phyloP scores from a whole-genome alignment of 2,113 vertebrate genomes.

The Meles meles region DNA sequence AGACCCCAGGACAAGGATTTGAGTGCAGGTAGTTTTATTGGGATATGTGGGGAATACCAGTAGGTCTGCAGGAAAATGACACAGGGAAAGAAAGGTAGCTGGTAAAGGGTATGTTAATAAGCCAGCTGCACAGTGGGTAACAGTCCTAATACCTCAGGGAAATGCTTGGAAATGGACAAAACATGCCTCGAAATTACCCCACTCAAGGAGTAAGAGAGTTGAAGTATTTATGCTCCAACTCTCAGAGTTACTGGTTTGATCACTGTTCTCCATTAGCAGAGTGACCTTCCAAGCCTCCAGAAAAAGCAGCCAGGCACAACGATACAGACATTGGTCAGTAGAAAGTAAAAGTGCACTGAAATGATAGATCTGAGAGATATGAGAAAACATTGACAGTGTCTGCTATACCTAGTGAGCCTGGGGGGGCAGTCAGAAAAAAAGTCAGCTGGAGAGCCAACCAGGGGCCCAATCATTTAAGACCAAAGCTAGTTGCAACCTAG shows the following conservation, averaged over 20 bases:
- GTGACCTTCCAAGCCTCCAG: background rate
- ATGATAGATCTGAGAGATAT: background rate
- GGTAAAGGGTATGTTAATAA: background rate
- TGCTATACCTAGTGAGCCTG: background rate
- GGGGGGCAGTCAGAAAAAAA: background rate
- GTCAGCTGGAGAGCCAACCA: background rate
- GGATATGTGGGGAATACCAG: background rate
- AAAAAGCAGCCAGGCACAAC: background rate
- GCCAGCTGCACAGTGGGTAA: background rate
- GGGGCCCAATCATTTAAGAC: background rate
- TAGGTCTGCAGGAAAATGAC: background rate
- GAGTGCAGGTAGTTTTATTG: background rate
- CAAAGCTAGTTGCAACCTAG: background rate
- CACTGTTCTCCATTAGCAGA: background rate
- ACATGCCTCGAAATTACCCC: background rate
- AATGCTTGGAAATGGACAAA: conserved; percentile 20
- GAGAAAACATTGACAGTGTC: background rate
- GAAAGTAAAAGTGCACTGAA: background rate
- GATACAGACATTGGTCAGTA: background rate
- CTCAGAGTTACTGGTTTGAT: background rate
- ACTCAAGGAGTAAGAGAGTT: background rate
- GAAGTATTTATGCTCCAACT: background rate
- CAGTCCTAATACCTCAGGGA: background rate
- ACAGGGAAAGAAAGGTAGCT: background rate
- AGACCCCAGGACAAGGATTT: background rate